Evolutionary conservation across 2,888 invertebrate genomes (phyloP).

Genomic region (Ormyrus rosae): DNA sequence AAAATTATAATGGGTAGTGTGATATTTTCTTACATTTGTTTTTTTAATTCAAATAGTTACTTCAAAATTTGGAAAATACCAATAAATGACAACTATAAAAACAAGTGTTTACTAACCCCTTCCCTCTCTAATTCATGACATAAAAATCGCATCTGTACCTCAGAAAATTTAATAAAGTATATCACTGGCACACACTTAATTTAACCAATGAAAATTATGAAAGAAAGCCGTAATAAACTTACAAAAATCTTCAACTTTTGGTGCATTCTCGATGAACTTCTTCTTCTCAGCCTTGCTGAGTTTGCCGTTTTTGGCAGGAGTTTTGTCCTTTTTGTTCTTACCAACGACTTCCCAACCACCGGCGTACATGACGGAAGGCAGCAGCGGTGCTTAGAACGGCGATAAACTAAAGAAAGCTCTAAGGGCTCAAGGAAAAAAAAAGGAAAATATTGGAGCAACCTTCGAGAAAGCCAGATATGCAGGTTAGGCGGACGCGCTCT

Average conservation of each 20-base stretch:
- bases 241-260: slow-evolving; percentile 87
- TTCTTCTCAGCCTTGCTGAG: slow-evolving; percentile 79
- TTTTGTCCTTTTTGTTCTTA: slow-evolving; percentile 81
- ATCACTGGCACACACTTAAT: neutral
- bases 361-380: slow-evolving; percentile 67
- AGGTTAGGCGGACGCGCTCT: slow-evolving; percentile 12
- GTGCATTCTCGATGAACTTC: slow-evolving; percentile 80
- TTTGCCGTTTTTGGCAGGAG: slow-evolving; percentile 76
- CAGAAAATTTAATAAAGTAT: neutral
- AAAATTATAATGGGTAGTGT: too few relatives aligned
- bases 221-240: slow-evolving; percentile 73
- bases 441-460: slow-evolving; percentile 10
- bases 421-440: slow-evolving; percentile 8
- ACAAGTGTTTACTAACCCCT: neutral
- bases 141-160: slow-evolving; percentile 22
- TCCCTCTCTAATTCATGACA: slow-evolving; percentile 32
- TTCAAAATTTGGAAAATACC: neutral
- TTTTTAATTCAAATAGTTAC: too few relatives aligned
- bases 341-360: slow-evolving; percentile 74
- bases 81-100: neutral
- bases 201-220: neutral
- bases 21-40: too few relatives aligned
- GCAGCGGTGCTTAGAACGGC: neutral
- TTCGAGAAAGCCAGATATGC: neutral
- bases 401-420: neutral